Conservation (phyloP, 2,113 vertebrate genomes). For the Chaetops frenatus region DNA sequence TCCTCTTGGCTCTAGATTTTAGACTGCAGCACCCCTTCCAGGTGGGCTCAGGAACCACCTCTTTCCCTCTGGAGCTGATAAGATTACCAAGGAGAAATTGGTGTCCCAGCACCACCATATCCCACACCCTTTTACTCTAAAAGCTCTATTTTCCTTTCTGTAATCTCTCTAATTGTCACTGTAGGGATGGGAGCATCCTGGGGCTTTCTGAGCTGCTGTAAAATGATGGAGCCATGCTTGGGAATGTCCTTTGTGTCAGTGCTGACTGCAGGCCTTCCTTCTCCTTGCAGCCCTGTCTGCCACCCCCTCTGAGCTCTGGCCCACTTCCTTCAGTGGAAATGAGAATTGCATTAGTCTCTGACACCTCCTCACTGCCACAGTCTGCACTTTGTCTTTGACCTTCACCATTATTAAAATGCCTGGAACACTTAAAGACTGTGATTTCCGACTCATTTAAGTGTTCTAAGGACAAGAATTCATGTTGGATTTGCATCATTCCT, state of each 20-base stretch:
- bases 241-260: not conserved
- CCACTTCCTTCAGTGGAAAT: not conserved
- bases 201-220: not conserved
- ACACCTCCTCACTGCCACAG: not conserved
- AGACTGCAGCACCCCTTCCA: not conserved
- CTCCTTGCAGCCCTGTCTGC: not conserved
- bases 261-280: not conserved
- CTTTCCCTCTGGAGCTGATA: not conserved
- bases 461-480: not conserved
- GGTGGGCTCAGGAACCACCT: not conserved
- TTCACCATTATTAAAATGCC: not conserved
- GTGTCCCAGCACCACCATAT: not conserved
- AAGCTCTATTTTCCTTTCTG: not conserved
- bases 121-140: not conserved
- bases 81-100: not conserved
- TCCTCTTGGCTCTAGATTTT: not conserved
- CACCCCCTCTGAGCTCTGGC: not conserved
- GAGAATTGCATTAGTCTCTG: not conserved
- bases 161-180: not conserved
- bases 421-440: not conserved
- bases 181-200: not conserved
- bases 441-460: conserved; percentile 18
- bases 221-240: not conserved
- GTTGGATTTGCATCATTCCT: conserved; percentile 12
- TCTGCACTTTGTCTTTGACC: not conserved